Percentiles rank a stretch among this genome's conserved stretches.
Evolutionary conservation across 2,797 vertebrate genomes (phyloP).

Genomic region (Danionella dracula): DNA sequence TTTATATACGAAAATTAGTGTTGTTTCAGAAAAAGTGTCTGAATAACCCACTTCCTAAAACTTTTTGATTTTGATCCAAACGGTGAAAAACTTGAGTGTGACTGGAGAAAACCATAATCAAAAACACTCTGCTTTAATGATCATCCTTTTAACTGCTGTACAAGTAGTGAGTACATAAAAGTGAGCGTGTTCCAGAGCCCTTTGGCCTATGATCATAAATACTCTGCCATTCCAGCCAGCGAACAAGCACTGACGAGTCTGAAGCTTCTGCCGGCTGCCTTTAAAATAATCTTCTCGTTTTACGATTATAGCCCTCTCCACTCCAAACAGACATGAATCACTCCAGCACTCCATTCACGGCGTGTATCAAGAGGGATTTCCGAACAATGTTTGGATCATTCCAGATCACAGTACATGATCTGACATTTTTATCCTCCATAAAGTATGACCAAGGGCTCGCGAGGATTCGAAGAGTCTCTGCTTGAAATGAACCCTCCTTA

Average conservation of each 20-base stretch:
- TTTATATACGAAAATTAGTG: too few relatives aligned
- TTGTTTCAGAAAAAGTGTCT: too few relatives aligned
- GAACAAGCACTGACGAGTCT: conserved; percentile 27
- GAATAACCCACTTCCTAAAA: too few relatives aligned
- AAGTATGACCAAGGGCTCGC: conserved; percentile 1
- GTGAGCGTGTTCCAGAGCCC: background rate
- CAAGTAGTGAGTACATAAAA: conserved; percentile 9
- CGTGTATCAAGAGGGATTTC: conserved; percentile 31
- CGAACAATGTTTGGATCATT: conserved; percentile 33
- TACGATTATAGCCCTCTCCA: conserved; percentile 25
- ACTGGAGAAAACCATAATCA: background rate
- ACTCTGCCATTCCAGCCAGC: conserved; percentile 28
- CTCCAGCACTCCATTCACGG: conserved; percentile 33
- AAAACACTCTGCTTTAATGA: background rate
- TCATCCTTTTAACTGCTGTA: conserved; percentile 5
- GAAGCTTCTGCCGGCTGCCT: conserved; percentile 24
- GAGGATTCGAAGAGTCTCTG: background rate
- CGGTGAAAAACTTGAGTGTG: too few relatives aligned
- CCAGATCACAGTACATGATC: conserved; percentile 25
- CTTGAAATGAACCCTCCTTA: conserved; percentile 6
- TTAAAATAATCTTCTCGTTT: conserved; percentile 40
- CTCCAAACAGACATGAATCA: conserved; percentile 44
- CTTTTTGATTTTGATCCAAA: too few relatives aligned
- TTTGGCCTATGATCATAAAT: conserved; percentile 41
- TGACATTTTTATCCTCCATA: conserved; percentile 22